Percentiles rank a stretch among this genome's conserved stretches.
phyloP scores from a whole-genome alignment of 2,888 invertebrate genomes.

The Tridacna gigas region DNA sequence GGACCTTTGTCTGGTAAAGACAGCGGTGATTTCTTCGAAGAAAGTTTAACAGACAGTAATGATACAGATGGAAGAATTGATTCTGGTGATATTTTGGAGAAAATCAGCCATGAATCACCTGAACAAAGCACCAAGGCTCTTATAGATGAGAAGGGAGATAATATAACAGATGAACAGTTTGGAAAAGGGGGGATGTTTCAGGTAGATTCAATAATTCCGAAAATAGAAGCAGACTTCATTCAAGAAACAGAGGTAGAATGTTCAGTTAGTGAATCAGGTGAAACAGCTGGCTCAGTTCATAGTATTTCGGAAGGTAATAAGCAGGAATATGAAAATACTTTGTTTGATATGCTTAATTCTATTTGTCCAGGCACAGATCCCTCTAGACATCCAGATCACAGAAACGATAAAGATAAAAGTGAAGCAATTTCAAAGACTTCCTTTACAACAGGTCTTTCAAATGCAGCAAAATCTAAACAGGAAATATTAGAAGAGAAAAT shows the following conservation, averaged over 20 bases:
- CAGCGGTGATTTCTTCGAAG: conserved; percentile 61
- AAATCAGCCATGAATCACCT: conserved; percentile 9
- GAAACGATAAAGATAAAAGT: conserved; percentile 17
- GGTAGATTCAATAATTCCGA: background rate
- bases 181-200: background rate
- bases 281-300: background rate
- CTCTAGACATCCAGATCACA: conserved; percentile 34
- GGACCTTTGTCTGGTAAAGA: conserved; percentile 43
- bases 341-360: conserved; percentile 61
- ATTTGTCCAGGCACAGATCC: conserved; percentile 65
- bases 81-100: conserved; percentile 56
- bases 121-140: background rate
- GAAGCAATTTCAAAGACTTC: background rate
- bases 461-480: background rate
- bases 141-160: conserved; percentile 12
- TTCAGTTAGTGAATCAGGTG: background rate
- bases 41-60: conserved; percentile 20
- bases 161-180: background rate
- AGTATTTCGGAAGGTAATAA: background rate
- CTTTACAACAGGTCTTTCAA: too few relatives aligned
- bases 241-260: conserved; percentile 4
- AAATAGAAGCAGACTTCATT: conserved; percentile 11
- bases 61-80: conserved; percentile 31
- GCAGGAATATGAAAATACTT: conserved; percentile 39
- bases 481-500: background rate